These are phyloP conservation scores for Drosophila demipolita DNA, from an alignment of 2,888 invertebrate species.

Conservation along the genomic window DNA sequence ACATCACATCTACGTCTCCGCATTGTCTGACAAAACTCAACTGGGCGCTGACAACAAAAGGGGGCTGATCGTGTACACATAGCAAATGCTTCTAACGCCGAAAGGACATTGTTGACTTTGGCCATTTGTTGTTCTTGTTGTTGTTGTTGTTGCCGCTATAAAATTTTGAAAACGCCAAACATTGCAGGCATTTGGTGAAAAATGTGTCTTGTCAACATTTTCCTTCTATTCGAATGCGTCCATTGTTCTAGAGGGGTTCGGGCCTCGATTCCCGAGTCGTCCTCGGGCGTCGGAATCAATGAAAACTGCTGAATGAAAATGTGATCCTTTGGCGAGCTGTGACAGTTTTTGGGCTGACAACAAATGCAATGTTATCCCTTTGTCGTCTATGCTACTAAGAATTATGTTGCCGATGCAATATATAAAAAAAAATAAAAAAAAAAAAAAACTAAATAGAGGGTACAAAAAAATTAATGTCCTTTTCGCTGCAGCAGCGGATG, in stretches of 20 bases:
- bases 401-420: slow-evolving; percentile 66
- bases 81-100: slow-evolving; percentile 39
- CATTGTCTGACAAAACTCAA: slow-evolving; percentile 68
- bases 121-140: slow-evolving; percentile 16
- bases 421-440: slow-evolving; percentile 12
- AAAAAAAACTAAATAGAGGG: slow-evolving; percentile 26
- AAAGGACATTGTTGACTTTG: slow-evolving; percentile 62
- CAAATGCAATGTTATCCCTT: slow-evolving; percentile 81
- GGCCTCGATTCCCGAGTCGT: slow-evolving; percentile 4
- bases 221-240: slow-evolving; percentile 73
- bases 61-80: slow-evolving; percentile 80
- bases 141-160: slow-evolving; percentile 55
- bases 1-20: slow-evolving; percentile 66
- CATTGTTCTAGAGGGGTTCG: slow-evolving; percentile 53
- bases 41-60: slow-evolving; percentile 74
- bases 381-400: slow-evolving; percentile 76
- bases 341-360: slow-evolving; percentile 78
- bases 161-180: slow-evolving; percentile 71
- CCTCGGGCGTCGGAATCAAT: slow-evolving; percentile 61
- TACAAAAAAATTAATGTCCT: slow-evolving; percentile 60
- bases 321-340: slow-evolving; percentile 70
- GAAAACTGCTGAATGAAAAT: slow-evolving; percentile 75
- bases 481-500: slow-evolving; percentile 72
- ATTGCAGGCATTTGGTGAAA: slow-evolving; percentile 72
- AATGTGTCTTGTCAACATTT: slow-evolving; percentile 73